phyloP scores from a whole-genome alignment of 2,888 invertebrate genomes.

The Tolmerus cingulatus region DNA sequence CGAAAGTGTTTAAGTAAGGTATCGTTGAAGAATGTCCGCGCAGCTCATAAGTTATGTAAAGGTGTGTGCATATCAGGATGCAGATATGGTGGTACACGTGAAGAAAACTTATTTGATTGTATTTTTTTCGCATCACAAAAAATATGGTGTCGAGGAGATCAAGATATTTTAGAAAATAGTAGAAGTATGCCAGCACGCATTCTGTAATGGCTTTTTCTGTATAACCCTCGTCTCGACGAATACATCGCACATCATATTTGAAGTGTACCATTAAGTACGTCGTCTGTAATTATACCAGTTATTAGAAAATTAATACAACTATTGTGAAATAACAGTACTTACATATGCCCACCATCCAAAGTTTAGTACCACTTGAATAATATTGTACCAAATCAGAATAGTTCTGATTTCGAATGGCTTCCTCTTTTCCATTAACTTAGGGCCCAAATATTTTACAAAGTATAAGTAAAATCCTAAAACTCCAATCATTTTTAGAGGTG shows the following conservation, averaged over 20 bases:
- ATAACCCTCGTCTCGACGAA: constrained; percentile 21
- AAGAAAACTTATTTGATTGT: constrained; percentile 72
- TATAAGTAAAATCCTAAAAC: constrained; percentile 70
- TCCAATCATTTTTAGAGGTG: constrained; percentile 69
- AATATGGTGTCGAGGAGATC: constrained; percentile 75
- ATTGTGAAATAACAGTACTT: neutral
- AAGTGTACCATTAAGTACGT: neutral
- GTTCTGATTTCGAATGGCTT: constrained; percentile 70
- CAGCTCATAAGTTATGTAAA: constrained; percentile 67
- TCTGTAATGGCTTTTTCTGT: neutral
- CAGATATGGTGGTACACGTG: constrained; percentile 78
- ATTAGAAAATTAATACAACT: neutral
- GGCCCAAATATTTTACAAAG: constrained; percentile 74
- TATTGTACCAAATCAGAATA: constrained; percentile 60
- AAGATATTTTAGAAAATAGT: constrained; percentile 68
- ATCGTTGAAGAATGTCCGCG: constrained; percentile 73
- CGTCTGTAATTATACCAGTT: neutral
- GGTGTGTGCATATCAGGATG: constrained; percentile 73
- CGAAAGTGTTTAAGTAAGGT: constrained; percentile 75
- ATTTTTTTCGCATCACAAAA: constrained; percentile 75
- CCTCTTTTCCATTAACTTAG: constrained; percentile 72
- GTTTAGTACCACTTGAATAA: constrained; percentile 3
- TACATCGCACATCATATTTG: neutral
- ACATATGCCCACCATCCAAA: neutral
- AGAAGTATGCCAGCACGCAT: constrained; percentile 64